A percentile compares a stretch with the other conserved stretches of the same genome.
These are phyloP conservation scores for Hyposmocoma kahamanoa DNA, from an alignment of 1,140 invertebrate species.

Conservation along the genomic window DNA sequence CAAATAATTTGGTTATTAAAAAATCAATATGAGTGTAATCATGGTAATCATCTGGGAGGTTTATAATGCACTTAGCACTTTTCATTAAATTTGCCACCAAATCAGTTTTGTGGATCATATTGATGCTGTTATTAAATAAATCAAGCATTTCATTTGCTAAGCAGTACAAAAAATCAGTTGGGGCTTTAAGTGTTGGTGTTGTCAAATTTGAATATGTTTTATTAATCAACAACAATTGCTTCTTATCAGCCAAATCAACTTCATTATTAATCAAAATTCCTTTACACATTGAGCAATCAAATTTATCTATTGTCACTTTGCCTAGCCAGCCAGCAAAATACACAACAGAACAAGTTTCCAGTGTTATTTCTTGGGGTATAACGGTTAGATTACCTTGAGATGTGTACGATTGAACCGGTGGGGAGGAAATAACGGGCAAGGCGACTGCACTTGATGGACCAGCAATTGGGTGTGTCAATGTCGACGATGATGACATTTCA, in stretches of 20 bases:
- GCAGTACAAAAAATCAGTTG: slow-evolving; percentile 3
- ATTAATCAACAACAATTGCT: slow-evolving; percentile 7
- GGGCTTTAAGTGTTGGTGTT: slow-evolving; percentile 3
- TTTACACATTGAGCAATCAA: slow-evolving; percentile 6
- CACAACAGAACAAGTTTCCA: slow-evolving; percentile 11
- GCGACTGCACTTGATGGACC: not conserved
- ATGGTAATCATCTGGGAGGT: not conserved
- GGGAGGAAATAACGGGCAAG: not conserved
- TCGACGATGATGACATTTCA: not conserved
- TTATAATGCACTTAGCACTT: not conserved
- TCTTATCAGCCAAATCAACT: slow-evolving; percentile 7
- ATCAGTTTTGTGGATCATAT: not conserved
- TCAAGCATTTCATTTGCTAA: slow-evolving; percentile 3
- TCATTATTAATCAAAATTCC: slow-evolving; percentile 6
- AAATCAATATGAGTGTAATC: slow-evolving; percentile 6
- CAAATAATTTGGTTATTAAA: slow-evolving; percentile 3
- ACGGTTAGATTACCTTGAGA: no score
- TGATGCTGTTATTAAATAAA: not conserved
- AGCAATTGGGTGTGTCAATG: no score
- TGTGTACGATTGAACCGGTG: not conserved
- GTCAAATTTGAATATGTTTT: slow-evolving; percentile 8
- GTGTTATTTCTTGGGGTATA: not conserved
- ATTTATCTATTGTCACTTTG: slow-evolving; percentile 10
- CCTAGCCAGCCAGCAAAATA: slow-evolving; percentile 15
- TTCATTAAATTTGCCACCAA: not conserved